phyloP scores from a whole-genome alignment of 2,113 vertebrate genomes.

The Gopherus flavomarginatus region DNA sequence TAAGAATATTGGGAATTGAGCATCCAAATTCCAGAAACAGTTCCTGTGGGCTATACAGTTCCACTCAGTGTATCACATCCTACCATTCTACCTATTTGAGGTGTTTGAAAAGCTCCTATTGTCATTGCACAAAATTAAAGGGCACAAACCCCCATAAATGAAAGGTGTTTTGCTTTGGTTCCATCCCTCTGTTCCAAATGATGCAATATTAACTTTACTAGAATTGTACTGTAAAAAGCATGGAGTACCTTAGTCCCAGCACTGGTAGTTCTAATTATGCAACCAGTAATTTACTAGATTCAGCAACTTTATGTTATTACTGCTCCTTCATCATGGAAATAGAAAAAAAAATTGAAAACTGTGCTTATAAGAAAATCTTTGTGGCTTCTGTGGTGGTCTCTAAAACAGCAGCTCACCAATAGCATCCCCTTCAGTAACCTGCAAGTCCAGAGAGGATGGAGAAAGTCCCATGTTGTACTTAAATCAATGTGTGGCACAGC shows the following conservation, averaged over 20 bases:
- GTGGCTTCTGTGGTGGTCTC: neutral
- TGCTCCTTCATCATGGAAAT: neutral
- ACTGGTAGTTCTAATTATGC: conserved; percentile 49
- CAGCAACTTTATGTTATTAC: conserved; percentile 46
- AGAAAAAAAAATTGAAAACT: neutral
- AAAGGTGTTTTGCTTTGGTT: neutral
- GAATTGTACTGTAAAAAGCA: accelerated
- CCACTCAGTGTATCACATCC: accelerated
- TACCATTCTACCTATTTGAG: accelerated
- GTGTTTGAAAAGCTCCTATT: neutral
- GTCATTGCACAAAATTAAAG: neutral
- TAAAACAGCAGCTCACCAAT: neutral
- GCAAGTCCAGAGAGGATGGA: neutral
- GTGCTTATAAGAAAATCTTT: neutral
- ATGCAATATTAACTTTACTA: neutral
- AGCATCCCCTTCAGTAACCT: neutral
- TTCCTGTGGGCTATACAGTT: neutral
- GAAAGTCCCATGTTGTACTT: conserved; percentile 35
- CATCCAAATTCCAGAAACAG: neutral
- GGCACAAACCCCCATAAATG: neutral
- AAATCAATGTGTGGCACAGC: conserved; percentile 68
- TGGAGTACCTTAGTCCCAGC: neutral
- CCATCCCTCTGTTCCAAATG: neutral
- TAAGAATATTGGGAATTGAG: accelerated
- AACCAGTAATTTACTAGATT: conserved; percentile 25